Evolutionary conservation across 1,140 invertebrate genomes (phyloP).

Genomic region (Schmidtea mediterranea): DNA sequence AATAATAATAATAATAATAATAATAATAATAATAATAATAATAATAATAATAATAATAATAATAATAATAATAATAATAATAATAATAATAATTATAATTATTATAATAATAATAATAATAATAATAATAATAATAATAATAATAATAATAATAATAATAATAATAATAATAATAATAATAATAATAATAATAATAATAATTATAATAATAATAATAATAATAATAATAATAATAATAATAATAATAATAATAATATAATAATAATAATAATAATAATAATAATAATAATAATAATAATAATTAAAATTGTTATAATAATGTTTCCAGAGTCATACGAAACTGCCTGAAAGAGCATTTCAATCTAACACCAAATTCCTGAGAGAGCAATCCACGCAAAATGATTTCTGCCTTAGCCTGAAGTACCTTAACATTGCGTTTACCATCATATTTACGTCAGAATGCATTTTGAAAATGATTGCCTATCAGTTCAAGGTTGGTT

Average conservation of each 20-base stretch:
- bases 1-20: too few species aligned
- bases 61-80: too few species aligned
- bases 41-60: slow-evolving; percentile 13
- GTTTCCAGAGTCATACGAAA: slow-evolving; percentile 16
- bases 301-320: too few species aligned
- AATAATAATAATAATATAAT: too few species aligned
- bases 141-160: slow-evolving; percentile 13
- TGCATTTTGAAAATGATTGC: slow-evolving; percentile 86
- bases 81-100: slow-evolving; percentile 41
- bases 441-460: slow-evolving; percentile 87
- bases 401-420: slow-evolving; percentile 58
- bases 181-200: too few species aligned
- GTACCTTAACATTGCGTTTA: slow-evolving; percentile 93
- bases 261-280: slow-evolving; percentile 10
- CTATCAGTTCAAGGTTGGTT: slow-evolving; percentile 37
- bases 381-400: neutral
- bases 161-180: too few species aligned
- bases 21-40: too few species aligned
- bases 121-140: too few species aligned
- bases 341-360: too few species aligned
- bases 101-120: neutral
- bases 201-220: slow-evolving; percentile 51
- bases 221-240: neutral
- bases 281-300: slow-evolving; percentile 9
- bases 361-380: neutral